phyloP scores from a whole-genome alignment of 2,113 vertebrate genomes.

The Struthio camelus region DNA sequence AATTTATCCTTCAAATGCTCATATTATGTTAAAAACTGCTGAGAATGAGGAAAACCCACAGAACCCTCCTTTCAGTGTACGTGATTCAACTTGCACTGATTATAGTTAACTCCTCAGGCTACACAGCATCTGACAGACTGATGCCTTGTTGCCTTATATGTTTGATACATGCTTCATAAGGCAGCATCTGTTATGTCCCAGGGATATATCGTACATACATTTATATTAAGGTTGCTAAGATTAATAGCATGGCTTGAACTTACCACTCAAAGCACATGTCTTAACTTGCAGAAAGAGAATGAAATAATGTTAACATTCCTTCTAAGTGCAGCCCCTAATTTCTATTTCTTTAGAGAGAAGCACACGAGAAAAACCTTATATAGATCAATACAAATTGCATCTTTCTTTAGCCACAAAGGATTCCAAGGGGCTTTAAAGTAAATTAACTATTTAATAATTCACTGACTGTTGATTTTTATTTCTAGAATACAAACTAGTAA shows the following conservation, averaged over 20 bases:
- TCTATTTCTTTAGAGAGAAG: background rate
- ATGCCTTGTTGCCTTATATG: background rate
- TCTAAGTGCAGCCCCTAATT: background rate
- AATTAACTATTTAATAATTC: background rate
- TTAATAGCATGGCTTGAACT: background rate
- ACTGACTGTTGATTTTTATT: background rate
- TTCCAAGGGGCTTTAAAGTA: background rate
- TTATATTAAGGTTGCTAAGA: background rate
- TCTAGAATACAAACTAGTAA: background rate
- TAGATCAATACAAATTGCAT: background rate
- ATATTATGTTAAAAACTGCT: background rate
- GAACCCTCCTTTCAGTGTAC: background rate
- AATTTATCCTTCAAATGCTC: background rate
- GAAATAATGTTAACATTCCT: background rate
- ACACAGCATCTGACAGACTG: background rate
- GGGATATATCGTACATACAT: background rate
- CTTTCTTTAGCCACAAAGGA: background rate
- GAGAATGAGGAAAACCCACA: background rate
- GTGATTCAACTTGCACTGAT: background rate
- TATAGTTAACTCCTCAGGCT: slow-evolving; percentile 5
- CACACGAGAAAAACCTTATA: accelerated
- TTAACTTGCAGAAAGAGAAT: background rate
- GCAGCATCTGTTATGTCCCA: background rate
- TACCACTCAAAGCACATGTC: background rate
- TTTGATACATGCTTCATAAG: background rate